These are phyloP conservation scores for Brassicogethes aeneus DNA, from an alignment of 2,888 invertebrate species.

Conservation along the genomic window DNA sequence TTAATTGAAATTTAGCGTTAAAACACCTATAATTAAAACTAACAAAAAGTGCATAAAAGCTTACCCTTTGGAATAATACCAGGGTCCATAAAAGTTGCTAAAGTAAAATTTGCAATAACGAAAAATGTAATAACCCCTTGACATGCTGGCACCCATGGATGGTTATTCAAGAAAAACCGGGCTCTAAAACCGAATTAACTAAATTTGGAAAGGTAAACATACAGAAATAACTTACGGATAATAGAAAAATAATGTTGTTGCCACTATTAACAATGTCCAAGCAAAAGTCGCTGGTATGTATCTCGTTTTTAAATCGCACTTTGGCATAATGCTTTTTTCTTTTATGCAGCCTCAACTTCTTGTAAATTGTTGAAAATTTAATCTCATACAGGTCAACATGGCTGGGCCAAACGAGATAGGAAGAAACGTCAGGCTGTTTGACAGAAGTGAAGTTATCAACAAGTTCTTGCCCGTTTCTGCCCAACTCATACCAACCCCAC, in stretches of 20 bases:
- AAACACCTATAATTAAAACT: too few species aligned
- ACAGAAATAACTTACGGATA: constrained; percentile 80
- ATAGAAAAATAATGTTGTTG: constrained; percentile 92
- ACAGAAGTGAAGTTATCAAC: background rate
- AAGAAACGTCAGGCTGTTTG: constrained; percentile 9
- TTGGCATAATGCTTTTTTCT: constrained; percentile 64
- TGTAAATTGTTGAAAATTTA: constrained; percentile 29
- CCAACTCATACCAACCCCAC: too few species aligned
- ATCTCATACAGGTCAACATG: constrained; percentile 39
- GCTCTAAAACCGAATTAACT: constrained; percentile 54
- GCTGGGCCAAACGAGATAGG: constrained; percentile 27
- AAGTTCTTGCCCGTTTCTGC: too few species aligned
- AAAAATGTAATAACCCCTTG: constrained; percentile 95
- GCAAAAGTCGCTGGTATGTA: constrained; percentile 98
- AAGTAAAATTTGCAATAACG: constrained; percentile 95
- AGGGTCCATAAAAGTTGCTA: constrained; percentile 99
- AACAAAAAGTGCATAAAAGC: too few species aligned
- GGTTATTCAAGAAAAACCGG: constrained; percentile 71
- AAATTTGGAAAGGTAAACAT: constrained; percentile 26
- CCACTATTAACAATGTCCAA: constrained; percentile 90
- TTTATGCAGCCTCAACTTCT: constrained; percentile 30
- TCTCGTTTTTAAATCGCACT: constrained; percentile 94
- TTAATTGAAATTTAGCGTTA: too few species aligned
- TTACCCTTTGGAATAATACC: constrained; percentile 98
- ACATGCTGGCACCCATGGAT: constrained; percentile 86